These are phyloP conservation scores for Lepetodrilus schrolli DNA, from an alignment of 2,888 invertebrate genomes.

Conservation along the genomic window DNA sequence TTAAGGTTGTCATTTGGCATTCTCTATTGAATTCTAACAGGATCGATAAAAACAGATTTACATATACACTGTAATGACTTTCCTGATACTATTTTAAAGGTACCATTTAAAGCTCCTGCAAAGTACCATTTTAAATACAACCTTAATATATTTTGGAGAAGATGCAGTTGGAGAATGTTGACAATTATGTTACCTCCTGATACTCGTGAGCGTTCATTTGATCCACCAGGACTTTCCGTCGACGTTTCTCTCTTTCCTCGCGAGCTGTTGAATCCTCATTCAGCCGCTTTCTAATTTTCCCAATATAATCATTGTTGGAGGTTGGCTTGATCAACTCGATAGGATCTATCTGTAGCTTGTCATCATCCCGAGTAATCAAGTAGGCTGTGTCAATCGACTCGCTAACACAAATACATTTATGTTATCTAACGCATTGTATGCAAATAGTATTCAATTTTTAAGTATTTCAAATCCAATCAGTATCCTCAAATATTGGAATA, in stretches of 20 bases:
- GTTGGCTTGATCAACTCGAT: conserved; percentile 66
- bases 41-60: too few relatives aligned
- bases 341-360: conserved; percentile 51
- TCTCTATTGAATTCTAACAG: too few relatives aligned
- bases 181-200: too few relatives aligned
- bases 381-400: conserved; percentile 62
- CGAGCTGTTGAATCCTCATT: conserved; percentile 74
- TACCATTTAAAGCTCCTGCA: too few relatives aligned
- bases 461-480: too few relatives aligned
- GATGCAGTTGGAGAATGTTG: too few relatives aligned
- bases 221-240: conserved; percentile 74
- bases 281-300: conserved; percentile 71
- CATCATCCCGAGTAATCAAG: conserved; percentile 57
- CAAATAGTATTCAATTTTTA: background rate
- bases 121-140: too few relatives aligned
- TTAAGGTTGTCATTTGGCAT: too few relatives aligned
- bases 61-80: too few relatives aligned
- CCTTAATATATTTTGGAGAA: too few relatives aligned
- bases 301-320: conserved; percentile 73
- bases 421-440: conserved; percentile 34
- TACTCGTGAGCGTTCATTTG: conserved; percentile 73
- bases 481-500: too few relatives aligned
- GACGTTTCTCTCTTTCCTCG: conserved; percentile 73
- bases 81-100: too few relatives aligned
- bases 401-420: conserved; percentile 43